phyloP scores from a whole-genome alignment of 2,888 invertebrate genomes.

The Bembecia ichneumoniformis region DNA sequence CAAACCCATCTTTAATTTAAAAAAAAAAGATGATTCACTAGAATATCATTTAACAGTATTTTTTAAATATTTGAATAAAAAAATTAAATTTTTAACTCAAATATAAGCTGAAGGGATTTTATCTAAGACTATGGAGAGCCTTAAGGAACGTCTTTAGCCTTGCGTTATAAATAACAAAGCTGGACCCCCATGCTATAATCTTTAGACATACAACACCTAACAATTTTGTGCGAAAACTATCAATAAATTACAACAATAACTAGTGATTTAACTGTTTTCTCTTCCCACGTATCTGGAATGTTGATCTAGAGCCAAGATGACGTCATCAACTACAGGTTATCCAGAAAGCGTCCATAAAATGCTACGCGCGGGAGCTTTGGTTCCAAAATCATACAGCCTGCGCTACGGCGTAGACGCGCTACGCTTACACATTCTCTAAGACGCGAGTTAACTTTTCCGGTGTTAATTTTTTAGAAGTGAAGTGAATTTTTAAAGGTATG shows the following conservation, averaged over 20 bases:
- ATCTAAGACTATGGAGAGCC: too few species aligned
- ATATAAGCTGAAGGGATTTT: too few species aligned
- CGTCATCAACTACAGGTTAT: conserved; percentile 32
- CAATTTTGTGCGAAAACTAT: background rate
- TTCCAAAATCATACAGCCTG: conserved; percentile 45
- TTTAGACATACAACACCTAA: background rate
- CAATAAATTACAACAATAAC: background rate
- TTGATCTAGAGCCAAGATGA: conserved; percentile 44
- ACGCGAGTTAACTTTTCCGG: conserved; percentile 17
- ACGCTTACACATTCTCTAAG: conserved; percentile 19
- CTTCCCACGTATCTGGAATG: conserved; percentile 35
- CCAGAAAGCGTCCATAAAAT: conserved; percentile 20
- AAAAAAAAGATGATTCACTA: too few species aligned
- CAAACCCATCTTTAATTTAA: too few species aligned
- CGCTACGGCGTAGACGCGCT: conserved; percentile 60
- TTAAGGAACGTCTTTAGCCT: too few species aligned
- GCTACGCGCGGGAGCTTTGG: conserved; percentile 36
- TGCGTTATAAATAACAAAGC: too few species aligned
- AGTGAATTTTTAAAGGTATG: background rate
- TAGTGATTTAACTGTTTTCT: background rate
- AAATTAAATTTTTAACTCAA: too few species aligned
- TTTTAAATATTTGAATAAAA: too few species aligned
- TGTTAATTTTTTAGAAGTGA: conserved; percentile 1
- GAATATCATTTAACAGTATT: too few species aligned
- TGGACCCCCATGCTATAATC: background rate